Base-by-base conservation (phyloP, 2,113 vertebrate genomes). In the Pungitius pungitius region DNA sequence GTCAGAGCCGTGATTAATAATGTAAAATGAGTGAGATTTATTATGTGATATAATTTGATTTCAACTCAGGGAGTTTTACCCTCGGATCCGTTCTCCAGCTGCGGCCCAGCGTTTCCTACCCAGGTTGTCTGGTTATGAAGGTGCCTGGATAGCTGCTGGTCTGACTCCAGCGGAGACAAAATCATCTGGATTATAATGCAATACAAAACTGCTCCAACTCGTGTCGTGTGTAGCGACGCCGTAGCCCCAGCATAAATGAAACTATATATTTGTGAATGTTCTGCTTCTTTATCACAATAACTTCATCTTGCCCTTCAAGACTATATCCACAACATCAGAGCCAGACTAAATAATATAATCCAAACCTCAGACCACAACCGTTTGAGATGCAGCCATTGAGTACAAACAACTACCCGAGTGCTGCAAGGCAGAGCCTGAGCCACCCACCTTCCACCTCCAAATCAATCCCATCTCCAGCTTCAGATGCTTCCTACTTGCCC, bases 11-110 rank as follows among this genome's bases (percentile, higher is more conserved):
- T 69, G 67, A 83, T 75, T 72, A 64, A 39, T 58, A 52, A 65
- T 59, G 79, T 77, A 67, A 81, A 84, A 86, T 54, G 67, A 87
- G 67, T 47, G 43, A 85, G 80, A 91, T 86, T 83, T 77, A 89
- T 86, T 87, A 79, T 51, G 82, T 87, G 84, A 83, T 56, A 77
- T 60, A 60, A 69, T 64, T 26, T 77, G 65, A 82, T 75, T 85
- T 72, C 17, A 66, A 9, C 71, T 78, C 17, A 8, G 47, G 54
- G 37, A 77, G 55, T 43, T 73, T 61, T 27, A 77, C 42, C 24
- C 39, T 54, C n/a, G 1, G 1, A 56, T 73, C 47, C 26, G 54
- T 58, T 74, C 78, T 59, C n/a, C 73, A 68, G 27, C 9, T 43
- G 22, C 64, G 56, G 45, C 30, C 57, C 15, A 62, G 52, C 30